phyloP scores from a whole-genome alignment of 2,113 vertebrate genomes.

The Pelmatolapia mariae region DNA sequence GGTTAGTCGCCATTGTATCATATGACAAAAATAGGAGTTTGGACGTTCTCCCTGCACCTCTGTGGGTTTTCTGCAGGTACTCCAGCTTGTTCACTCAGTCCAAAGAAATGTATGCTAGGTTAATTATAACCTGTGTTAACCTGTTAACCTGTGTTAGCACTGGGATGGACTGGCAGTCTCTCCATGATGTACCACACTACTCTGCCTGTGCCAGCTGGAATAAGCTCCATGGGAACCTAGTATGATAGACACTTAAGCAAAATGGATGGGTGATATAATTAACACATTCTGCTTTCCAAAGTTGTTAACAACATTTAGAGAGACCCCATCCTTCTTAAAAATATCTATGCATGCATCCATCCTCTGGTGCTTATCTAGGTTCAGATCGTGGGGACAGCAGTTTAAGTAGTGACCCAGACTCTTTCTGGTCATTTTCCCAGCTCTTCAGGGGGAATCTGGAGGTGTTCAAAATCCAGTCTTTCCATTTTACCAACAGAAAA shows the following conservation, averaged over 20 bases:
- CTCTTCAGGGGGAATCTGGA: rapidly evolving
- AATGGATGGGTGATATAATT: neutral
- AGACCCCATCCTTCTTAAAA: neutral
- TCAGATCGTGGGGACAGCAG: neutral
- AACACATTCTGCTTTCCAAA: neutral
- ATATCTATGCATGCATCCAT: rapidly evolving
- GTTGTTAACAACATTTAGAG: neutral
- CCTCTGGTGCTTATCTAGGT: neutral
- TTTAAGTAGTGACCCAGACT: neutral
- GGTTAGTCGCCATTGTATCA: neutral
- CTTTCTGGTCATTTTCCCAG: neutral
- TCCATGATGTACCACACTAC: neutral
- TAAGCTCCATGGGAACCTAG: neutral
- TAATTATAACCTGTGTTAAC: neutral
- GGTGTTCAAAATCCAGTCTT: neutral
- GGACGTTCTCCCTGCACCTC: rapidly evolving
- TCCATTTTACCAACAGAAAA: neutral
- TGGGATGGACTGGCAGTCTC: neutral
- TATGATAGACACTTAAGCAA: neutral
- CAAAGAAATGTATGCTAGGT: neutral
- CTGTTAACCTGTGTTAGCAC: neutral
- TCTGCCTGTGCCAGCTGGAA: neutral
- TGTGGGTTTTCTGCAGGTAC: neutral
- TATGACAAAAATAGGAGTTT: neutral
- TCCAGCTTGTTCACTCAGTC: neutral